Conservation (phyloP, 2,888 invertebrate species). For the Ophion slaviceki region DNA sequence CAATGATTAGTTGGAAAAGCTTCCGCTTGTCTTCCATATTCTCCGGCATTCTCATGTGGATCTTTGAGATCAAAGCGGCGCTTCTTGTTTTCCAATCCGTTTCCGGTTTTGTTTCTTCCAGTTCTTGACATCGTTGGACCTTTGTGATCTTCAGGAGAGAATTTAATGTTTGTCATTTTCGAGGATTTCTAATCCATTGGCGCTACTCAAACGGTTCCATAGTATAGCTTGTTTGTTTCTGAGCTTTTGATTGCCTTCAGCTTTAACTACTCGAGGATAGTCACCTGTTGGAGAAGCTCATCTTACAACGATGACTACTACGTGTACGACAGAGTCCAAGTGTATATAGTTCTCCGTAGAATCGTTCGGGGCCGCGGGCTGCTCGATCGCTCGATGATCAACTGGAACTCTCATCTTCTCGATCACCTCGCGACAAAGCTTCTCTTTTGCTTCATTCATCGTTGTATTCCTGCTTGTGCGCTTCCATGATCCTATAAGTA, state of each 20-base stretch:
- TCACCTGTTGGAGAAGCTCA: constrained; percentile 63
- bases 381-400: constrained; percentile 58
- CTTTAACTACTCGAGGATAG: constrained; percentile 43
- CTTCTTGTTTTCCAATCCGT: not conserved
- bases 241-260: constrained; percentile 23
- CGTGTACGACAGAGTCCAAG: constrained; percentile 3
- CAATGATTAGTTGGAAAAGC: not conserved
- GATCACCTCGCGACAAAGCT: constrained; percentile 30
- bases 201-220: not conserved
- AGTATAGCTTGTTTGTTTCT: not conserved
- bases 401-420: constrained; percentile 33
- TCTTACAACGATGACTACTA: constrained; percentile 43
- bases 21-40: not conserved
- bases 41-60: not conserved
- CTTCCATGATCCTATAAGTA: constrained; percentile 34
- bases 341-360: constrained; percentile 15
- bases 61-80: not conserved
- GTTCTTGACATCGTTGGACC: not conserved
- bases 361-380: constrained; percentile 29
- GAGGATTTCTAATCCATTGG: not conserved
- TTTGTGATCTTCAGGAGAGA: not conserved
- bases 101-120: not conserved
- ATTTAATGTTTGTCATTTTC: too few relatives aligned
- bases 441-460: constrained; percentile 19
- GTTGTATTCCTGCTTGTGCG: constrained; percentile 26